These are phyloP conservation scores for Calyptomena viridis DNA, from an alignment of 2,113 vertebrate species.

Conservation along the genomic window DNA sequence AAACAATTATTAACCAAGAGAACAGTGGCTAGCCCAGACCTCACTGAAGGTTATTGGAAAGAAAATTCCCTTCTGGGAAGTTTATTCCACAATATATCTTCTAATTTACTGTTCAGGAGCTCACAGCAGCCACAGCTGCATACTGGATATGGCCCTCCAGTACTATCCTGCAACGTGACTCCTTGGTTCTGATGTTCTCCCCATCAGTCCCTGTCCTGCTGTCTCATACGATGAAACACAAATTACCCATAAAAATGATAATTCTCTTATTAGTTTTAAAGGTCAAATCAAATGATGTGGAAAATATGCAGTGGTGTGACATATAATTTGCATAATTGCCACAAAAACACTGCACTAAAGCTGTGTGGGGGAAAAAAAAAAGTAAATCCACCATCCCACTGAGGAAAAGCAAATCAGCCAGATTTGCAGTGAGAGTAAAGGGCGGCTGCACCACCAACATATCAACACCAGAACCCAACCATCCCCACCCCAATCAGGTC, in stretches of 20 bases:
- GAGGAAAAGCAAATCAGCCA: neutral
- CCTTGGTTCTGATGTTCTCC: neutral
- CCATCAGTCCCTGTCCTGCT: neutral
- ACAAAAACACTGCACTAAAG: neutral
- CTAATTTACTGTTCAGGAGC: neutral
- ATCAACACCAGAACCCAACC: fast-evolving
- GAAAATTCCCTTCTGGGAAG: neutral
- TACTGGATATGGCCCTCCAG: neutral
- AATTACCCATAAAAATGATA: conserved; percentile 58
- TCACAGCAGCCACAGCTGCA: neutral
- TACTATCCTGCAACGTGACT: neutral
- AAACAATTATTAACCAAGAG: neutral
- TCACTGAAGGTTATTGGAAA: neutral
- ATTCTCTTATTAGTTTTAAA: conserved; percentile 63
- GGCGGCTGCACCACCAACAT: neutral
- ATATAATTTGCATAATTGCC: conserved; percentile 55
- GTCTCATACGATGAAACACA: conserved; percentile 11
- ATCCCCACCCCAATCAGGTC: neutral
- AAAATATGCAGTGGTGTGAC: conserved; percentile 39
- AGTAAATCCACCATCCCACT: neutral
- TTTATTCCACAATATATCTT: neutral
- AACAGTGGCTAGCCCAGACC: neutral
- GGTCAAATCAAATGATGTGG: conserved; percentile 57
- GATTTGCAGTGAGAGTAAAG: neutral
- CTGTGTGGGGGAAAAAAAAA: neutral